Evolutionary conservation across 2,113 vertebrate genomes (phyloP), one percentile per base, ranked within the genome.

Genomic region (Rhegmatorhina hoffmannsi): DNA sequence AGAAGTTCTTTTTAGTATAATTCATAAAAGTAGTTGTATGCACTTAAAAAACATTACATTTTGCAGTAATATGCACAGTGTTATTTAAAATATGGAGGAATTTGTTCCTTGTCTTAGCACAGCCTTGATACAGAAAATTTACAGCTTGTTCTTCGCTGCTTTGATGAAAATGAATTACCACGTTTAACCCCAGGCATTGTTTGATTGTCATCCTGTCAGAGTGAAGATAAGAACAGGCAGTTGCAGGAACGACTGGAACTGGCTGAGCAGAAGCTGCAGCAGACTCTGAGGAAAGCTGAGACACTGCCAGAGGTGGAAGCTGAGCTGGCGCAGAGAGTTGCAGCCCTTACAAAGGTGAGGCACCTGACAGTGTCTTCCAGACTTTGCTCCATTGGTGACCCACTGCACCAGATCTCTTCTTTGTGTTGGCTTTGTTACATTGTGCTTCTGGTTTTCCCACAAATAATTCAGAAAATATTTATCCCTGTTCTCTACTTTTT

Each of bases 261-360:
- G 87, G 99, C 99, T 1, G 99, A 99, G 92, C 99, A 99, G 92
- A 99, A 99, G 97, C 97, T 99, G 79, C 99, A 99, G 97, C 99
- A 99, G 97, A 99, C 99, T 20, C 97, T 99, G 90, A 97, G 99
- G n/a, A 99, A 99, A 95, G 99, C 99, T 1, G 99, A 99, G 97
- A 99, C 99, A 3, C 97, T 99, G 60, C 99, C 99, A 0, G 99
- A 99, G 97, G 99, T 99, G 97, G 99, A 99, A 89, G 99, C 99
- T 0, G 99, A 99, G 97, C 97, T 99, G 34, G 99, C 99, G 10
- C 99, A 99, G 97, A 98, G 99, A 84, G 99, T 99, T 23, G 99
- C 99, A 1, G 99, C 99, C 4, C 99, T 99, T 92, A 99, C 98
- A 21, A 99, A 99, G 99, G 99, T 99, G 85, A 64, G 80, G 33